Evolutionary conservation across 1,140 invertebrate genomes (phyloP).

Genomic region (Pinna nobilis): DNA sequence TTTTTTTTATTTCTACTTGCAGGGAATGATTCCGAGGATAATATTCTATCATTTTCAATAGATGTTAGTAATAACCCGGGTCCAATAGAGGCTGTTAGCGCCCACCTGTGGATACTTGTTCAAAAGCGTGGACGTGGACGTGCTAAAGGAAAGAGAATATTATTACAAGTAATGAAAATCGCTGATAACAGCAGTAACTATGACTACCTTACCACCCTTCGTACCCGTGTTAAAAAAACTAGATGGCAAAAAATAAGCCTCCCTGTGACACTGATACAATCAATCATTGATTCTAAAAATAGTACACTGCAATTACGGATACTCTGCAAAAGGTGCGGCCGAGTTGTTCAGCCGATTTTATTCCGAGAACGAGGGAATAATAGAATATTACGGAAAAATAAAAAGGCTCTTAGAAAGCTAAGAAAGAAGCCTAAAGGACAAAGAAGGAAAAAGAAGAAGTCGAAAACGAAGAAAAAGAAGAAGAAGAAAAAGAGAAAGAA

Average conservation of each 20-base stretch:
- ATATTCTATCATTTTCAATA: conserved; percentile 31
- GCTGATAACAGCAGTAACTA: conserved; percentile 15
- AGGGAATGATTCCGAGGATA: conserved; percentile 25
- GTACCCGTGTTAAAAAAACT: conserved; percentile 42
- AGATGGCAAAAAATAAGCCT: conserved; percentile 43
- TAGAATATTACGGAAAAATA: neutral
- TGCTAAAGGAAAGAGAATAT: conserved; percentile 32
- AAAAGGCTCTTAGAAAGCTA: neutral
- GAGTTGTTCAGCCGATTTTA: conserved; percentile 30
- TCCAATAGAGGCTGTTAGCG: conserved; percentile 29
- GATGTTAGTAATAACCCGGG: conserved; percentile 17
- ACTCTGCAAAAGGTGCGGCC: conserved; percentile 32
- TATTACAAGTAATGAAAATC: conserved; percentile 21
- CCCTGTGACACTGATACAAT: conserved; percentile 39
- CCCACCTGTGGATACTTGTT: conserved; percentile 35
- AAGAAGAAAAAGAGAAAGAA: neutral
- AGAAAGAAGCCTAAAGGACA: conserved; percentile 6
- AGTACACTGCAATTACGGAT: conserved; percentile 24
- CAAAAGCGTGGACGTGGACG: conserved; percentile 23
- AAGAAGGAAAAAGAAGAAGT: conserved; percentile 5
- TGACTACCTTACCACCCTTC: conserved; percentile 36
- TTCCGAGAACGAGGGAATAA: conserved; percentile 14
- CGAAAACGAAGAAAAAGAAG: neutral
- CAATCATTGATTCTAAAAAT: conserved; percentile 35
- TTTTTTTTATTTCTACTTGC: conserved; percentile 2